Base-by-base conservation (phyloP, 1,140 invertebrate genomes). In the Physella acuta region DNA sequence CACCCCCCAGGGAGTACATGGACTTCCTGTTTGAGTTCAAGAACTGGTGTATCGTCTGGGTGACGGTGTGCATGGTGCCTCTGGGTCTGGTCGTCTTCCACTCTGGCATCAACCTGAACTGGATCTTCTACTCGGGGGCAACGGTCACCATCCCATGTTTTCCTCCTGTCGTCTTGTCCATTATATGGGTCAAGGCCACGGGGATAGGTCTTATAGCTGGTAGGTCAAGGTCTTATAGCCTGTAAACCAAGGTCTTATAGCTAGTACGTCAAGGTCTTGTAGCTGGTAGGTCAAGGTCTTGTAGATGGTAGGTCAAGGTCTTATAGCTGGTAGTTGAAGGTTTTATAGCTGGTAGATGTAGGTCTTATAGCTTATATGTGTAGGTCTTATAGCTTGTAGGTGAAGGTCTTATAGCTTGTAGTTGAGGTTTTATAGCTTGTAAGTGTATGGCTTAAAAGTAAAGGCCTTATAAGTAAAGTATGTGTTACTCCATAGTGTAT, bases 21-120 rank as follows among this genome's bases (percentile, higher is more conserved):
- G 82, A 85, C 70, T 73, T 78, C 56, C 71, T 86, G 24, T 79
- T 83, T n/a, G 71, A 78, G n/a, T 82, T 82, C 70, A 82, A 82
- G 69, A 81, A 82, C 70, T 81, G 79, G 81, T 82, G 81, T 39
- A 82, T 82, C 68, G 78, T 82, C 20, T 78, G 76, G 78, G 79
- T 82, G 2, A 82, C 81, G 0, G 71, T 81, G 0, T 75, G 71
- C 33, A 81, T 82, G 51, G 76, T 82, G 31, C 81, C 81, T 28
- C 74, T 82, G 14, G 81, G 81, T 5, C 73, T 82, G 20, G 71
- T 78, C 17, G 75, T 81, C 20, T 81, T 82, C 67, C 76, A 78
- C 55, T 77, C 78, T 5, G 79, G 79, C 20, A 82, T 82, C 30
- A 77, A 82, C 63, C 74, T 82, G 24, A 82, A 81, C 71, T 82